phyloP scores from a whole-genome alignment of 2,113 vertebrate genomes.

The Astur gentilis region DNA sequence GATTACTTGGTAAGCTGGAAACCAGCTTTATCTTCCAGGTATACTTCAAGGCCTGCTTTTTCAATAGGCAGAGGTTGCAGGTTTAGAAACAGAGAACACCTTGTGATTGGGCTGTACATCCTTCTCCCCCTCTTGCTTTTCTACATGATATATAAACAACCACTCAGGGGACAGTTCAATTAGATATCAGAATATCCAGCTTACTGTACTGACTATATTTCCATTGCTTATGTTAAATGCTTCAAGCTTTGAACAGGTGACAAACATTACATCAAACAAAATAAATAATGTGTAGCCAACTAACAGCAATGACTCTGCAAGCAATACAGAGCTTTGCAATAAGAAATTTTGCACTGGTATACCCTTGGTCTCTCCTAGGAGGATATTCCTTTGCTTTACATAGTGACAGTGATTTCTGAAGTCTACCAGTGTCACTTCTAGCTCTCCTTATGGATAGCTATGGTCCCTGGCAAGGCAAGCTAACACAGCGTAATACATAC shows the following conservation, averaged over 20 bases:
- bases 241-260: background rate
- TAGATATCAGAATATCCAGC: background rate
- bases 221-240: background rate
- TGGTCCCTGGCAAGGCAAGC: background rate
- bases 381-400: background rate
- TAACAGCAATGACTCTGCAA: background rate
- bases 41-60: background rate
- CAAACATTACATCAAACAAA: background rate
- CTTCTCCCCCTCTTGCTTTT: background rate
- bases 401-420: background rate
- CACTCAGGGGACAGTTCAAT: background rate
- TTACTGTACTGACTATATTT: background rate
- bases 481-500: background rate
- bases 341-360: background rate
- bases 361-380: background rate
- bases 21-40: background rate
- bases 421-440: background rate
- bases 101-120: background rate
- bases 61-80: background rate
- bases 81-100: background rate
- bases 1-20: background rate
- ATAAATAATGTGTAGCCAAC: background rate
- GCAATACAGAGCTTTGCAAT: background rate
- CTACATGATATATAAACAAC: background rate
- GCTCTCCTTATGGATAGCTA: background rate